These are phyloP conservation scores for Tychaedon coryphoeus DNA, from an alignment of 2,113 vertebrate species.

Conservation along the genomic window DNA sequence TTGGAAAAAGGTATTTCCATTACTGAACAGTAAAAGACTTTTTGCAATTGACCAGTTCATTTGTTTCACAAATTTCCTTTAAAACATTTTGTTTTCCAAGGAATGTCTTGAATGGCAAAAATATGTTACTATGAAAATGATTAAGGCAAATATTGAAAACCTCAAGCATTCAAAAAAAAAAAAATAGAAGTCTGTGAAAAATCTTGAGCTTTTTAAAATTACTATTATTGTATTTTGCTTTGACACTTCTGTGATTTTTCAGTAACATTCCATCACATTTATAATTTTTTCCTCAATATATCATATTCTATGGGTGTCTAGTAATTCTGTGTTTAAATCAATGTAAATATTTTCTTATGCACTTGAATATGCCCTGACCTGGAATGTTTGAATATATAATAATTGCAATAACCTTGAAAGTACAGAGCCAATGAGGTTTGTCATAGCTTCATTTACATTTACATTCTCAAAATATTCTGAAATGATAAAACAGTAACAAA, in stretches of 20 bases:
- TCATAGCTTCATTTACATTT: background rate
- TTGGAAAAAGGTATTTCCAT: background rate
- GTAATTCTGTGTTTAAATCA: background rate
- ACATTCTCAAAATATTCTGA: background rate
- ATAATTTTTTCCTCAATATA: background rate
- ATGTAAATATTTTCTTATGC: background rate
- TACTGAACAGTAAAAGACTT: background rate
- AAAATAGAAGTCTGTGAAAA: background rate
- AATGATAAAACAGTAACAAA: background rate
- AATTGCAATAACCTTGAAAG: background rate
- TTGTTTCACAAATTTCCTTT: background rate
- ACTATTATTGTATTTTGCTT: background rate
- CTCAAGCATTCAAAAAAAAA: background rate
- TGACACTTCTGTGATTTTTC: background rate
- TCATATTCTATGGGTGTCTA: background rate
- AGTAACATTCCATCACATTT: background rate
- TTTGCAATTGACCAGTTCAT: background rate
- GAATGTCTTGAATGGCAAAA: background rate
- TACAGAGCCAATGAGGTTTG: background rate
- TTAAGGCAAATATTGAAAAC: background rate
- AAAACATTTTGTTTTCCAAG: background rate
- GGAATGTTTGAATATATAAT: background rate
- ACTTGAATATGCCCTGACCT: background rate
- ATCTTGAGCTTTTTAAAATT: background rate
- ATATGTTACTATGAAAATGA: background rate